phyloP scores from a whole-genome alignment of 2,888 invertebrate genomes.

The Coenonympha arcania region DNA sequence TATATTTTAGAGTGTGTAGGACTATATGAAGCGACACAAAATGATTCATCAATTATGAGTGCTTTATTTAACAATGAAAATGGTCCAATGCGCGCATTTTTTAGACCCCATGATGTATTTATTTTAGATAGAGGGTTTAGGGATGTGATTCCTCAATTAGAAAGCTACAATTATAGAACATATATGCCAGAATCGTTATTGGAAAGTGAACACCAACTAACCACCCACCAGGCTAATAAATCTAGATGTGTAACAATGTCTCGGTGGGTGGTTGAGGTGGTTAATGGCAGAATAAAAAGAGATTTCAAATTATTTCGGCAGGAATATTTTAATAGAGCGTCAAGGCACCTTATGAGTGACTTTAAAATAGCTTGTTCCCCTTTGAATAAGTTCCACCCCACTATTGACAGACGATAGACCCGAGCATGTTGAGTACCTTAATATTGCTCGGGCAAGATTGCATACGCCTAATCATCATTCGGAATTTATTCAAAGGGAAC shows the following conservation, averaged over 20 bases:
- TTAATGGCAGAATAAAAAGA: not conserved
- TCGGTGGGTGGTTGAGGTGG: not conserved
- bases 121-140: conserved; percentile 1
- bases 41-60: not conserved
- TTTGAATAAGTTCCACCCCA: not conserved
- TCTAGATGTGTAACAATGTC: not conserved
- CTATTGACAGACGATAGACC: not conserved
- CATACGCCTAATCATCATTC: not conserved
- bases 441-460: not conserved
- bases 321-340: not conserved
- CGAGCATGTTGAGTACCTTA: not conserved
- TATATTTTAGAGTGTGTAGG: conserved; percentile 11
- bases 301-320: not conserved
- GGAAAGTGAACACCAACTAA: not conserved
- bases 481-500: not conserved
- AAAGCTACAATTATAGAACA: not conserved
- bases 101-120: not conserved
- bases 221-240: not conserved
- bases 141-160: not conserved
- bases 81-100: not conserved
- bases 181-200: conserved; percentile 2
- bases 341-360: not conserved
- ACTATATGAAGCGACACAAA: conserved; percentile 4
- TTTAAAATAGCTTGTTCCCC: not conserved
- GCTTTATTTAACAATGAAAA: not conserved